Percentiles rank a stretch among this genome's conserved stretches.
phyloP scores from a whole-genome alignment of 2,797 vertebrate species.

The Sebastes miniatus region DNA sequence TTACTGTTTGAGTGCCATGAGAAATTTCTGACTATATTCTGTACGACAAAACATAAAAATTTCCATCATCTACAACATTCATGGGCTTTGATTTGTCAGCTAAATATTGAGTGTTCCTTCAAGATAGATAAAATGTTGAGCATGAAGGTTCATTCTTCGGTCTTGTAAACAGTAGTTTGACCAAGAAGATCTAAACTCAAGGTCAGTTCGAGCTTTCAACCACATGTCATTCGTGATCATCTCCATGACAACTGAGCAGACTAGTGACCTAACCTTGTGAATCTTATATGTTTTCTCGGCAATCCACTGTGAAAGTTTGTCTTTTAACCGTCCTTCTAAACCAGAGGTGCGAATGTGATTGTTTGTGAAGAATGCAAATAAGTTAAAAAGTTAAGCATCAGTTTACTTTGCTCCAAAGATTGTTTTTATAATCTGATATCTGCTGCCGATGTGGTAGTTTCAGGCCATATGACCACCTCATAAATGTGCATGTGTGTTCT shows the following conservation, averaged over 20 bases:
- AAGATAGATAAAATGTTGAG: not conserved
- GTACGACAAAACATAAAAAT: not conserved
- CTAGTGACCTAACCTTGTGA: not conserved
- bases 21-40: not conserved
- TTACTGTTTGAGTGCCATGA: conserved; percentile 1
- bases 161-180: not conserved
- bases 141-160: not conserved
- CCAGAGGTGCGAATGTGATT: not conserved
- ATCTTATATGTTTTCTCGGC: not conserved
- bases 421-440: not conserved
- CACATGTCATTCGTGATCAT: not conserved
- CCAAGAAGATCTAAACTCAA: not conserved
- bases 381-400: not conserved
- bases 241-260: not conserved
- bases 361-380: not conserved
- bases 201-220: not conserved
- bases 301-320: not conserved
- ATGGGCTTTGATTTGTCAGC: not conserved
- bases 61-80: not conserved
- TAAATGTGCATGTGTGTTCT: too few relatives aligned
- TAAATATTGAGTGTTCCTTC: not conserved
- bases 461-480: too few relatives aligned
- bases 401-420: not conserved
- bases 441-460: not conserved
- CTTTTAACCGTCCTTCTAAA: not conserved